Evolutionary conservation across 2,113 vertebrate species (phyloP).

Genomic region (Trichomycterus rosablanca): DNA sequence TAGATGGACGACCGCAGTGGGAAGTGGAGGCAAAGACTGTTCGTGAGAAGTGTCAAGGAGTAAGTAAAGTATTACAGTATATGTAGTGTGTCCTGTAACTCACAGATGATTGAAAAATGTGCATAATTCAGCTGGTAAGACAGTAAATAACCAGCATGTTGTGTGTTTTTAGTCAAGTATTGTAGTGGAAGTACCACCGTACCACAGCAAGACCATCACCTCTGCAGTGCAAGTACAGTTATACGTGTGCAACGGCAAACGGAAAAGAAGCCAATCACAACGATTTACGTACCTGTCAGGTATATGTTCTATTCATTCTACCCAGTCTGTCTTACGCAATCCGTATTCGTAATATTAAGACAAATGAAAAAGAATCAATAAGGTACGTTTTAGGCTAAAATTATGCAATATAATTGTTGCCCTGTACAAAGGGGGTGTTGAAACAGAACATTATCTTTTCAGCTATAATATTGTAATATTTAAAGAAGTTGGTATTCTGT

Average conservation of each 20-base stretch:
- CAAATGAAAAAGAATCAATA: no score
- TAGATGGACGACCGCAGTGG: slow-evolving; percentile 97
- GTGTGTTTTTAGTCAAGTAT: slow-evolving; percentile 74
- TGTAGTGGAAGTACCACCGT: slow-evolving; percentile 90
- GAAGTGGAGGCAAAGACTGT: slow-evolving; percentile 96
- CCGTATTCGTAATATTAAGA: no score
- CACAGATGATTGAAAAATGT: no score
- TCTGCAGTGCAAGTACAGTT: slow-evolving; percentile 94
- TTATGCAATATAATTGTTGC: no score
- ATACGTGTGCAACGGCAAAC: slow-evolving; percentile 96
- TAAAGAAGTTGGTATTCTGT: no score
- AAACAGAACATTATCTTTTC: no score
- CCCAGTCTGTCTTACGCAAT: no score
- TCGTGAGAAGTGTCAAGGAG: slow-evolving; percentile 90
- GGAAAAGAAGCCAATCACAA: slow-evolving; percentile 97
- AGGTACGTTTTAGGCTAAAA: no score
- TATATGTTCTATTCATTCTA: slow-evolving; percentile 51
- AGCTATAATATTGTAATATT: no score
- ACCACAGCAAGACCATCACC: slow-evolving; percentile 89
- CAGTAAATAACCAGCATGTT: background rate
- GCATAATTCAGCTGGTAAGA: no score
- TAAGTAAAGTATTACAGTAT: slow-evolving; percentile 68
- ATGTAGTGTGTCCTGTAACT: no score
- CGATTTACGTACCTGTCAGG: slow-evolving; percentile 96
- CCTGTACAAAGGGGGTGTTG: no score